phyloP scores from a whole-genome alignment of 2,888 invertebrate genomes.

The Lymantria monacha region DNA sequence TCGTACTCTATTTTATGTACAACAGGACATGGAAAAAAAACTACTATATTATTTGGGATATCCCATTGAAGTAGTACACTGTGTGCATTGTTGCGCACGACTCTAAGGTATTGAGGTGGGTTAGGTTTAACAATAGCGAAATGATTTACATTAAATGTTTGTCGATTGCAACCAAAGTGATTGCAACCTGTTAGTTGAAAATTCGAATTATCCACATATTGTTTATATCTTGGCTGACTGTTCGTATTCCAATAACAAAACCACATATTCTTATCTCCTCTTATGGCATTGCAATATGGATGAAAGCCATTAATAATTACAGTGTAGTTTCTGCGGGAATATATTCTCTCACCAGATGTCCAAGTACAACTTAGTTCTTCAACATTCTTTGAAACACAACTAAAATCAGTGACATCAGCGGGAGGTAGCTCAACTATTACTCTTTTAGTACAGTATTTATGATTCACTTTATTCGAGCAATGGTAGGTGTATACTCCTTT shows the following conservation, averaged over 20 bases:
- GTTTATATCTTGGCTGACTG: slow-evolving; percentile 68
- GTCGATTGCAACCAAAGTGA: slow-evolving; percentile 78
- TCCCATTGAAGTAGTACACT: slow-evolving; percentile 64
- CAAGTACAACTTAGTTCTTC: slow-evolving; percentile 89
- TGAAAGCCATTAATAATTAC: slow-evolving; percentile 51
- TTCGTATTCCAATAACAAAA: slow-evolving; percentile 58
- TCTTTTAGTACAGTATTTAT: slow-evolving; percentile 51
- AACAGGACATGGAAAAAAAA: slow-evolving; percentile 57
- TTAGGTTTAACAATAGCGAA: slow-evolving; percentile 72
- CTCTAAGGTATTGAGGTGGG: slow-evolving; percentile 50
- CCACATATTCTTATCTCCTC: slow-evolving; percentile 33
- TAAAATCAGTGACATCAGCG: slow-evolving; percentile 84
- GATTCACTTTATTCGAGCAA: slow-evolving; percentile 68
- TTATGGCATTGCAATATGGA: slow-evolving; percentile 41
- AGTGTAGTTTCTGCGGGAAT: slow-evolving; percentile 49
- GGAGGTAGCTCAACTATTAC: slow-evolving; percentile 82
- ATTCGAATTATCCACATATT: slow-evolving; percentile 69
- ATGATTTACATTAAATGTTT: slow-evolving; percentile 83
- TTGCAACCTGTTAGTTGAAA: slow-evolving; percentile 85
- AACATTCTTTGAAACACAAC: slow-evolving; percentile 88
- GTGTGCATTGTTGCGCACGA: slow-evolving; percentile 52
- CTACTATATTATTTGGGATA: slow-evolving; percentile 59
- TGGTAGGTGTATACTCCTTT: slow-evolving; percentile 77
- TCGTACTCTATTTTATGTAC: slow-evolving; percentile 73
- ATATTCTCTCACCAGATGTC: slow-evolving; percentile 81